These are phyloP conservation scores for Herpetotheres cachinnans DNA, from an alignment of 2,113 vertebrate genomes.

Conservation along the genomic window DNA sequence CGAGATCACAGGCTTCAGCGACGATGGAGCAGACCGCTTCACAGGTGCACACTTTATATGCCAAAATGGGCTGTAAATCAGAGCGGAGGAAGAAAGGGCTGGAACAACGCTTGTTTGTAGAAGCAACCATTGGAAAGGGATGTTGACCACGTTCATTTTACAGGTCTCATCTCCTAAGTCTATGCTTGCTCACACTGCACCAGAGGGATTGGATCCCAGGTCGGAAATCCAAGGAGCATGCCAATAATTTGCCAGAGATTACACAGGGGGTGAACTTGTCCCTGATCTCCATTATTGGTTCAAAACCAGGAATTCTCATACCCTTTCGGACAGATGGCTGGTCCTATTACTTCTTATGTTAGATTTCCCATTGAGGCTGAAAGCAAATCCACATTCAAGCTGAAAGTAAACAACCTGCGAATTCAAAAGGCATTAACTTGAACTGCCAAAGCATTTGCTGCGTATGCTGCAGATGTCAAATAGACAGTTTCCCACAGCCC, in stretches of 20 bases:
- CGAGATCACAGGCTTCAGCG: neutral
- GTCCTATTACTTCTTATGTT: slow-evolving; percentile 13
- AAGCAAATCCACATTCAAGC: slow-evolving; percentile 41
- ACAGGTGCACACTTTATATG: neutral
- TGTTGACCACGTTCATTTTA: neutral
- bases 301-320: slow-evolving; percentile 20
- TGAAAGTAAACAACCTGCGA: slow-evolving; percentile 44
- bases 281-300: neutral
- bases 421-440: slow-evolving; percentile 32
- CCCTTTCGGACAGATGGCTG: slow-evolving; percentile 40
- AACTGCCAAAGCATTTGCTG: slow-evolving; percentile 31
- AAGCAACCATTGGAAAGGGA: neutral
- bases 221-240: neutral
- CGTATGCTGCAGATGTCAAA: neutral
- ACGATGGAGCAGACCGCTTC: neutral
- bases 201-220: neutral
- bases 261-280: neutral
- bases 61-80: slow-evolving; percentile 8
- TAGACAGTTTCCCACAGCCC: slow-evolving; percentile 1
- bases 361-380: slow-evolving; percentile 38
- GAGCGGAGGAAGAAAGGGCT: neutral
- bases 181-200: neutral
- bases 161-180: neutral
- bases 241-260: neutral
- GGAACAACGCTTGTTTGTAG: neutral